Conservation (phyloP, 2,113 vertebrate species). For the Brachyistius frenatus region DNA sequence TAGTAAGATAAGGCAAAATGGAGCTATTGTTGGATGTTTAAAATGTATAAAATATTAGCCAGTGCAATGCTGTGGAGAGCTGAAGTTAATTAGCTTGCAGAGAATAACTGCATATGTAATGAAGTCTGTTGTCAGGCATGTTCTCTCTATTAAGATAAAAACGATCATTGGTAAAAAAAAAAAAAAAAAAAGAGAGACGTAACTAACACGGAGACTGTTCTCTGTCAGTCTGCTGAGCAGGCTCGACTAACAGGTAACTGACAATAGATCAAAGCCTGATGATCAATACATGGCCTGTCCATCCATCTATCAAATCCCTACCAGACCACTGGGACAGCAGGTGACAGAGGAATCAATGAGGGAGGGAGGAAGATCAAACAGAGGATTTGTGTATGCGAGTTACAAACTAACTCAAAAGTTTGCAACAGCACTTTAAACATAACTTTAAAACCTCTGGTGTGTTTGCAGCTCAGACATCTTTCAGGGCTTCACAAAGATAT, state of each 20-base stretch:
- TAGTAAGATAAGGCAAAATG: too few relatives aligned
- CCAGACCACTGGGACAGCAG: constrained; percentile 18
- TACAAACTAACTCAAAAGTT: background rate
- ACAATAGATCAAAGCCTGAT: constrained; percentile 49
- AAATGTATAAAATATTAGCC: too few relatives aligned
- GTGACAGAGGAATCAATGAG: constrained; percentile 39
- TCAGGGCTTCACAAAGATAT: constrained; percentile 9
- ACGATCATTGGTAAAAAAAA: background rate
- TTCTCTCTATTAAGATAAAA: background rate
- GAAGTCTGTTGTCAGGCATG: too few relatives aligned
- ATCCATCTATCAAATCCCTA: constrained; percentile 41
- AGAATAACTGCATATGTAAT: background rate
- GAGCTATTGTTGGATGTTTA: too few relatives aligned
- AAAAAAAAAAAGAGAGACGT: too few relatives aligned
- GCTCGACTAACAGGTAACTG: constrained; percentile 28
- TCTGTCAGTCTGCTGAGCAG: constrained; percentile 40
- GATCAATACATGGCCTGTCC: constrained; percentile 31
- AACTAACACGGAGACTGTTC: background rate
- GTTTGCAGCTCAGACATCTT: background rate
- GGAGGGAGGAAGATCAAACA: constrained; percentile 1
- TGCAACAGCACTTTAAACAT: background rate
- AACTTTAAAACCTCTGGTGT: background rate
- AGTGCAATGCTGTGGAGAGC: background rate
- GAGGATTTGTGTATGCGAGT: background rate
- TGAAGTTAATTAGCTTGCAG: background rate